phyloP scores from a whole-genome alignment of 2,888 invertebrate species.

The Oscheius sp. region DNA sequence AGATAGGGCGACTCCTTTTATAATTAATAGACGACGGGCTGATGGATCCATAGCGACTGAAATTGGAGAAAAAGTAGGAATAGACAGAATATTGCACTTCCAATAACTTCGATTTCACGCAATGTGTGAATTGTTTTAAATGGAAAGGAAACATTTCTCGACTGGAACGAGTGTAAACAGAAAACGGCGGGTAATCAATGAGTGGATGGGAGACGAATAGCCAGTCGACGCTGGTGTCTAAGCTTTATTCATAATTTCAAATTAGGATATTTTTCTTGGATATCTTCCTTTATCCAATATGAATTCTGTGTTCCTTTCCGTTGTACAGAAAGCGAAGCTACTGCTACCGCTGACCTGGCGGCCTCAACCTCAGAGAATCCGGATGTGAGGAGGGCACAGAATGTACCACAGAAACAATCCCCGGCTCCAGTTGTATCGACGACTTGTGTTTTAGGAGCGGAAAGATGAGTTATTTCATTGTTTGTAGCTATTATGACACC shows the following conservation, averaged over 20 bases:
- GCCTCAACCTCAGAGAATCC: conserved; percentile 78
- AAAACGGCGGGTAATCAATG: background rate
- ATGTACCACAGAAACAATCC: conserved; percentile 92
- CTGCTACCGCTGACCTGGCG: conserved; percentile 77
- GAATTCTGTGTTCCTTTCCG: conserved; percentile 86
- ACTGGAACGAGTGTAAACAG: background rate
- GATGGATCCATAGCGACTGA: background rate
- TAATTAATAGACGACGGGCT: conserved; percentile 2
- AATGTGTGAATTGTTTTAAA: no score
- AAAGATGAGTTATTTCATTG: background rate
- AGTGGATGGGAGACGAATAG: background rate
- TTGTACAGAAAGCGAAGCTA: conserved; percentile 84
- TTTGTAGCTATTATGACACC: background rate
- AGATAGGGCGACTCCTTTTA: conserved; percentile 31
- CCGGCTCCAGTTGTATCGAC: conserved; percentile 81
- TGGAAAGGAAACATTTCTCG: background rate
- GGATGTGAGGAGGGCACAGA: conserved; percentile 79
- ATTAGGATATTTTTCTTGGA: conserved; percentile 11
- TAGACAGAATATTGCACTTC: no score
- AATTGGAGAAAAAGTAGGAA: no score
- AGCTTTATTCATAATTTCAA: background rate
- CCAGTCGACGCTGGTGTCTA: background rate
- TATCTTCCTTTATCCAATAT: conserved; percentile 71
- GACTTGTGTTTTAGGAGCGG: background rate
- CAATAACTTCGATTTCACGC: no score